Conservation (phyloP, 2,888 invertebrate genomes). For the Notodonta ziczac region DNA sequence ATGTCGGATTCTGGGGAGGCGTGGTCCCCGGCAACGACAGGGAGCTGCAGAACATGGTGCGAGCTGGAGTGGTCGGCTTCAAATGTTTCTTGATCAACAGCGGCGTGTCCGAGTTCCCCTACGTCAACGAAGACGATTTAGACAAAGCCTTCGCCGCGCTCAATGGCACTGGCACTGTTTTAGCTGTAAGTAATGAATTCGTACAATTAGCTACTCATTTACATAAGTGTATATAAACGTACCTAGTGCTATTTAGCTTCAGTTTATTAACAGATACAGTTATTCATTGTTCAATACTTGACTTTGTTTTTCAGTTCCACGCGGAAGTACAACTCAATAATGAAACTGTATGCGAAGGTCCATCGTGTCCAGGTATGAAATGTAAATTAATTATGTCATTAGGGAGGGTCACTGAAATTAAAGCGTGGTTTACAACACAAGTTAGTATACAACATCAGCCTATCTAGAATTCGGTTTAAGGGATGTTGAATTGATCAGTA, state of each 20-base stretch:
- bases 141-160: slow-evolving; percentile 81
- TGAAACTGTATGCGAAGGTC: slow-evolving; percentile 34
- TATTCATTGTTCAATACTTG: slow-evolving; percentile 4
- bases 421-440: too few relatives aligned
- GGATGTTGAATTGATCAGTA: too few relatives aligned
- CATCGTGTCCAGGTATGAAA: slow-evolving; percentile 43
- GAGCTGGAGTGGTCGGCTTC: slow-evolving; percentile 88
- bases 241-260: neutral
- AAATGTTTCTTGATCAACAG: slow-evolving; percentile 88
- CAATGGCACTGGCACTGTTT: slow-evolving; percentile 82
- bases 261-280: slow-evolving; percentile 14
- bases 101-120: slow-evolving; percentile 87
- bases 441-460: too few relatives aligned
- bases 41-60: slow-evolving; percentile 81
- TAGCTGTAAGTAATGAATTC: slow-evolving; percentile 82
- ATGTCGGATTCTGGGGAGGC: slow-evolving; percentile 91
- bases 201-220: too few relatives aligned
- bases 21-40: slow-evolving; percentile 86
- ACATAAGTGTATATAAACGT: too few relatives aligned
- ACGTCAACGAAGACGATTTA: slow-evolving; percentile 83
- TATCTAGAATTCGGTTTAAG: too few relatives aligned
- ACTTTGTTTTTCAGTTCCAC: slow-evolving; percentile 83
- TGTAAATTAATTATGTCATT: neutral
- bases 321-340: slow-evolving; percentile 82
- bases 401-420: neutral